These are phyloP conservation scores for Nothobranchius kuhntae DNA, from an alignment of 2,113 vertebrate species.

Conservation along the genomic window DNA sequence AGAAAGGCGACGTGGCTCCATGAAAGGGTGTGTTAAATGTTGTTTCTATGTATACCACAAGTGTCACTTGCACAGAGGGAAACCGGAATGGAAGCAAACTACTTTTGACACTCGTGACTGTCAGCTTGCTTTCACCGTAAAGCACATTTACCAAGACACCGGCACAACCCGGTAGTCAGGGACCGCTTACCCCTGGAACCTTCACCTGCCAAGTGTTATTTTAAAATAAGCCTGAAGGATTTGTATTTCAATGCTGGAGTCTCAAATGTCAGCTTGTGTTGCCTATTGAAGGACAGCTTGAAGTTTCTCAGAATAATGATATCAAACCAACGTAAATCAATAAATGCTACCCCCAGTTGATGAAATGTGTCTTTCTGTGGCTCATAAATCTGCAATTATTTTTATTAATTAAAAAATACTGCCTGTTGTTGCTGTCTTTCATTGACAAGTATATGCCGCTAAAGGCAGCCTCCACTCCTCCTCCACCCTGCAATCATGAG, in stretches of 20 bases:
- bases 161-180: slow-evolving; percentile 29
- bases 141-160: slow-evolving; percentile 26
- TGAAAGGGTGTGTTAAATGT: slow-evolving; percentile 53
- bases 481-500: slow-evolving; percentile 58
- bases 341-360: neutral
- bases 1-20: slow-evolving; percentile 26
- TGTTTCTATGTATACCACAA: slow-evolving; percentile 63
- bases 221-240: slow-evolving; percentile 37
- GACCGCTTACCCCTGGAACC: slow-evolving; percentile 44
- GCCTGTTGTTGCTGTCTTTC: neutral
- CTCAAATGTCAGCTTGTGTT: slow-evolving; percentile 41
- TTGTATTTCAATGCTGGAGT: slow-evolving; percentile 47
- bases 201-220: slow-evolving; percentile 60
- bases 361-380: no score
- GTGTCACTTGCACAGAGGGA: slow-evolving; percentile 47
- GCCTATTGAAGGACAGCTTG: slow-evolving; percentile 9
- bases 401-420: no score
- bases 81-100: slow-evolving; percentile 57
- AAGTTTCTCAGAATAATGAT: slow-evolving; percentile 13
- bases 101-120: slow-evolving; percentile 63
- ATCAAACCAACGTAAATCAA: neutral
- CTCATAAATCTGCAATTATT: no score
- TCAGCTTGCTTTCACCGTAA: slow-evolving; percentile 59
- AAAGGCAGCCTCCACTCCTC: slow-evolving; percentile 16
- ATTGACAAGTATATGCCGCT: slow-evolving; percentile 27